Evolutionary conservation across 2,888 invertebrate species (phyloP), one percentile per base, ranked within the genome.

Genomic region (Hirtodrosophila duncani): DNA sequence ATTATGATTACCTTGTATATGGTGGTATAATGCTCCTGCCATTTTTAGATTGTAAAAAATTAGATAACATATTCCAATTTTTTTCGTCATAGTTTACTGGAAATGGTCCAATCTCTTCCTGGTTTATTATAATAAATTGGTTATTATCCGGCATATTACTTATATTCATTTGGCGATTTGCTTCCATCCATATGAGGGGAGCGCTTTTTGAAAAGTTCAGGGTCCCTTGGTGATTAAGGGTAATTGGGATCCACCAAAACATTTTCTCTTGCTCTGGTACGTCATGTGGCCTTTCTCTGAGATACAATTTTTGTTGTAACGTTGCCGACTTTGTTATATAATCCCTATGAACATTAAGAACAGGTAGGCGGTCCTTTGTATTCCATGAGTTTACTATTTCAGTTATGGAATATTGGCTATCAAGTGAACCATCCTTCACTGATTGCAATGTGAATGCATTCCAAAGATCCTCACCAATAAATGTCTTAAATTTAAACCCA

Each of bases 301-400:
- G 88, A 71, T 92, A 93, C 0, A 93, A 89, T 87, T 91, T 91
- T 90, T 86, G 86, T 3, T 66, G 88, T 11, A 94, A 82, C 38
- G 86, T 87, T 8, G 92, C 91, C 0, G 90, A 88, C 37, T 90
- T 90, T 26, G 88, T 88, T 0, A 89, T 85, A 82, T 93, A 93
- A 82, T 93, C 89, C 61, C 94, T 90, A 8, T 88, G 88, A 5
- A 93, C 91, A 27, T 90, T 91, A 20, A 95, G 88, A 1, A 94
- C 89, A 0, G 95, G 96, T 26, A 94, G 88, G 20, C 95, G 89
- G 72, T 94, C 93, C 83, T 94, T 92, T 8, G 91, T 90, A 10
- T 94, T 93, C 96, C 96, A 97, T 8, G 93, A 92, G 23, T 90
- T 90, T 1, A 94, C 94, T 21, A 96, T 92, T 27, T 91, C 90